Evolutionary conservation across 2,113 vertebrate genomes (phyloP), one percentile per base, ranked within the genome.

Genomic region (Tragelaphus imberbis): DNA sequence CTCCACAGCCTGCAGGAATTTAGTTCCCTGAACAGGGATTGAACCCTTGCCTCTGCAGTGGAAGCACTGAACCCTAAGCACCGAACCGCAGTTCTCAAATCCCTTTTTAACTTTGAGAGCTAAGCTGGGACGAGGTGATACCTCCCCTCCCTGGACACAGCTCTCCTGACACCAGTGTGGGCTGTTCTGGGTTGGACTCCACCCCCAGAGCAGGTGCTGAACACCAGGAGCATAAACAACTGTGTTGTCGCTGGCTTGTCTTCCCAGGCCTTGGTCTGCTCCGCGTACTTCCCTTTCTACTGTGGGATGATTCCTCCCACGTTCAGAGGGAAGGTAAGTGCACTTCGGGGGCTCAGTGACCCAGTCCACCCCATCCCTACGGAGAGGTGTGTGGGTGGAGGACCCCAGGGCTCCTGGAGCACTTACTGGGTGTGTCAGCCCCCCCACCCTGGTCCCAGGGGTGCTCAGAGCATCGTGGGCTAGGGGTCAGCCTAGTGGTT

Each of bases 281-380:
- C 30, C 33, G 0, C 84, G 2, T 97, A 59, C 44, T 0, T 98
- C 0, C 98, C 98, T 33, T 93, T 98, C 40, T 98, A 96, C 77
- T 97, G 97, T 0, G 97, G 98, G 61, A 10, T 0, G 3, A 97
- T 97, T 1, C 97, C 98, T 6, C 95, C 95, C 0, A 30, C 21
- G 0, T 98, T 98, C 97, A 65, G 97, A 94, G 97, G 97, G 63
- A 65, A 97, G 97, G 97, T 98, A 44, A 98, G 98, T 93, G 19
- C 33, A 13, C 4, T 28, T 12, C 7, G 3, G 53, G 30, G 58
- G 36, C n/a, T 9, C 6, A 3, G 4, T 21, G 28, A 10, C 75
- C 3, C 0, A 7, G 7, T 11, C 8, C 3, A 2, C 53, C 53
- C 21, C 0, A 28, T 40, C 13, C 2, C 40, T 51, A 16, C 12